Evolutionary conservation across 2,888 invertebrate species (phyloP), one percentile per base, ranked within the genome.

Genomic region (Drosophila neonasuta): DNA sequence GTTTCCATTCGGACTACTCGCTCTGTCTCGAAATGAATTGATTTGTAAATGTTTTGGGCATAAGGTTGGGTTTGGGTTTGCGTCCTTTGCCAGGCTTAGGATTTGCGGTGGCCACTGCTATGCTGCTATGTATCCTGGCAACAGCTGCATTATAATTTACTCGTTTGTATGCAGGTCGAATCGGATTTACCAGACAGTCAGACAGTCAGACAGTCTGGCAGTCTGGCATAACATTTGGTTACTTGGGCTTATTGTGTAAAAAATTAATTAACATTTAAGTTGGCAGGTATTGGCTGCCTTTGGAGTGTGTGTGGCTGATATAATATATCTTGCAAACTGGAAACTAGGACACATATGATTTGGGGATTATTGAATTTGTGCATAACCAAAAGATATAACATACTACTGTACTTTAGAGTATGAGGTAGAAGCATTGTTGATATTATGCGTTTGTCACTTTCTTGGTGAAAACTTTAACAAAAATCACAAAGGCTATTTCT

Each of bases 111-210:
- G 30, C 11, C 30, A 44, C 5, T 13, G 24, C 24, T 5, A 24
- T 51, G 6, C 61, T 49, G 61, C 32, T 46, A 32, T 54, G 51
- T 45, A 62, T 39, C 11, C 48, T 48, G 78, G 70, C 70, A 79
- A 69, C 79, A 79, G 71, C 71, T 79, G 79, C 79, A 71, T 49
- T 64, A 79, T 79, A 79, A 81, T 79, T 79, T 78, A 75, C 69
- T 79, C 71, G 76, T 81, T 79, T 80, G 79, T 75, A 80, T 79
- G 79, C 79, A 77, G 58, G 20, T 50, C 65, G 42, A 78, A 71
- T 71, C 69, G 49, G 78, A 69, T 79, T 79, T 78, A 39, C 11
- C 24, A 30, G 56, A 51, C 34, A 41, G n/a, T 9, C 24, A 30
- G 56, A 51, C 34, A 41, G n/a, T 9, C 29, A 10, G 49, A 15